A percentile compares a stretch with the other conserved stretches of the same genome.
phyloP scores from a whole-genome alignment of 2,888 invertebrate genomes.

The Alloscopus bannaensis region DNA sequence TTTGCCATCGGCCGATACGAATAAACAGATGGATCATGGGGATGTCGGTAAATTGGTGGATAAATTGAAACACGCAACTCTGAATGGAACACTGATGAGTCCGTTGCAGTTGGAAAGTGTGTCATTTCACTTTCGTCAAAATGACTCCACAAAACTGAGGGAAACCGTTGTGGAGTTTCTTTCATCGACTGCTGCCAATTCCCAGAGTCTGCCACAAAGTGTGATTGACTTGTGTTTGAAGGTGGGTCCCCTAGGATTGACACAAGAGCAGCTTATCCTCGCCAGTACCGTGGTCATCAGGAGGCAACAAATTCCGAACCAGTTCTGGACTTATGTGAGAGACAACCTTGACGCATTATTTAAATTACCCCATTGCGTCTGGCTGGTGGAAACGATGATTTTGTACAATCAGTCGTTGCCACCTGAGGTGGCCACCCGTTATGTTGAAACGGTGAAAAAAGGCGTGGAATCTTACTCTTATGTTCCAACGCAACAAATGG shows the following conservation, averaged over 20 bases:
- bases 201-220: slow-evolving; percentile 13
- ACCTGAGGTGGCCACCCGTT: background rate
- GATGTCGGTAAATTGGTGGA: background rate
- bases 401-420: background rate
- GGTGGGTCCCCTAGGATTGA: background rate
- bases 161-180: slow-evolving; percentile 19
- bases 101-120: background rate
- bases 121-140: background rate
- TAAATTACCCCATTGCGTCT: background rate
- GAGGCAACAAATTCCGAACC: background rate
- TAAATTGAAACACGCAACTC: background rate
- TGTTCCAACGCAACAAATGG: background rate
- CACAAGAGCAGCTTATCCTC: slow-evolving; percentile 2
- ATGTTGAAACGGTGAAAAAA: background rate
- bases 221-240: background rate
- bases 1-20: background rate
- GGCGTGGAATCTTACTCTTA: background rate
- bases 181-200: slow-evolving; percentile 5
- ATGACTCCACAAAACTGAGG: too few relatives aligned
- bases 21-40: slow-evolving; percentile 3
- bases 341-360: too few relatives aligned
- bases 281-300: background rate
- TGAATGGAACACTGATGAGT: background rate
- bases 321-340: background rate
- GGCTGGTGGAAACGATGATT: slow-evolving; percentile 7